Percentiles rank a stretch among this genome's conserved stretches.
Evolutionary conservation across 2,797 vertebrate genomes (phyloP).

Genomic region (Zenarchopterus dispar): DNA sequence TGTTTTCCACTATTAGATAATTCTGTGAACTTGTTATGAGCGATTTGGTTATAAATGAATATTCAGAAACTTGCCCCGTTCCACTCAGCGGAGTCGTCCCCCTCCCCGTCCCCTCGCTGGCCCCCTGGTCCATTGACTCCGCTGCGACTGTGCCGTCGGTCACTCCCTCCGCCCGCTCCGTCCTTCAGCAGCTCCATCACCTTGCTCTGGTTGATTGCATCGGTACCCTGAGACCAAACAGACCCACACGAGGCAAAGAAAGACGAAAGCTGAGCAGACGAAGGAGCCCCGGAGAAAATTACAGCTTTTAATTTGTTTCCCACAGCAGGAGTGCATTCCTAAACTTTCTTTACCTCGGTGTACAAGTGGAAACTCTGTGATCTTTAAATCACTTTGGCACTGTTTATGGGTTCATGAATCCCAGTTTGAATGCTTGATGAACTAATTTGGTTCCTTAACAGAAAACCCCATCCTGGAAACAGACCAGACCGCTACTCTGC

Average conservation of each 20-base stretch:
- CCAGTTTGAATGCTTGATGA: conserved; percentile 6
- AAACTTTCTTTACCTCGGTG: neutral
- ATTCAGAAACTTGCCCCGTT: conserved; percentile 80
- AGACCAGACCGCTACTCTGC: conserved; percentile 20
- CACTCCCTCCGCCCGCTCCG: conserved; percentile 72
- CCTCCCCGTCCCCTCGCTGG: conserved; percentile 76
- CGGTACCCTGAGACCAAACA: conserved; percentile 80
- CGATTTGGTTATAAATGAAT: too few relatives aligned
- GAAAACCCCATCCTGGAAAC: neutral
- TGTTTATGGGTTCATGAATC: conserved; percentile 28
- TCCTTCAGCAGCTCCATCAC: conserved; percentile 91
- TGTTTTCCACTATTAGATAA: too few relatives aligned
- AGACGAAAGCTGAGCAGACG: neutral
- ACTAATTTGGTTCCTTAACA: conserved; percentile 7
- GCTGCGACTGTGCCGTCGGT: conserved; percentile 78
- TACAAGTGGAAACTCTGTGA: neutral
- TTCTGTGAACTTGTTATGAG: too few relatives aligned
- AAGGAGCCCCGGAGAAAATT: neutral
- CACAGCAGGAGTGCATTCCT: neutral
- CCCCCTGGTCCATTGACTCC: conserved; percentile 63
- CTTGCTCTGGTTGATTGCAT: conserved; percentile 90
- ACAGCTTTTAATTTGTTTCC: neutral
- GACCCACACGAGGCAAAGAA: neutral
- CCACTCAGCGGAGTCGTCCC: conserved; percentile 86
- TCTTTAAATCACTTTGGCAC: conserved; percentile 12